Conservation (phyloP, 2,797 vertebrate genomes). For the Denticeps clupeoides region DNA sequence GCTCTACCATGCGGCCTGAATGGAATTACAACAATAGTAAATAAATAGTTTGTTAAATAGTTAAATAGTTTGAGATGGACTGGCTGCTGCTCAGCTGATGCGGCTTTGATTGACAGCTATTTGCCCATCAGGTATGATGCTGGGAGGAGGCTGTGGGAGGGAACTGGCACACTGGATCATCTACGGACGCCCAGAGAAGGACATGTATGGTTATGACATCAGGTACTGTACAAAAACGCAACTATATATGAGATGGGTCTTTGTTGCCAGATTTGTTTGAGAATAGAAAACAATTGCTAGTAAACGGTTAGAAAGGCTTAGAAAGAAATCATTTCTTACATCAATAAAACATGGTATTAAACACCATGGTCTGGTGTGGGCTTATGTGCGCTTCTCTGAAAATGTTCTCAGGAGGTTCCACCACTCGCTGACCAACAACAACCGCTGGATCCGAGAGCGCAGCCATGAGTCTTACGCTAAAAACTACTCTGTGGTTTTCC, state of each 20-base stretch:
- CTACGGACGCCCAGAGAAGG: conserved; percentile 82
- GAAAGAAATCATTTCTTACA: too few relatives aligned
- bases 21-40: too few relatives aligned
- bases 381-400: neutral
- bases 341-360: too few relatives aligned
- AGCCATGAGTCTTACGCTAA: conserved; percentile 95
- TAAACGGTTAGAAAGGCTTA: too few relatives aligned
- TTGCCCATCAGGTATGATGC: conserved; percentile 80
- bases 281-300: too few relatives aligned
- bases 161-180: conserved; percentile 91
- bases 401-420: conserved; percentile 66
- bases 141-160: conserved; percentile 89
- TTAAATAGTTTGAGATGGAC: too few relatives aligned
- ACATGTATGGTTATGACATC: conserved; percentile 95
- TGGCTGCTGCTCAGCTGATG: neutral
- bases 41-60: too few relatives aligned
- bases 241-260: neutral
- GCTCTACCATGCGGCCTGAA: too few relatives aligned
- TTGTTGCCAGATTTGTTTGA: too few relatives aligned
- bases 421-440: conserved; percentile 67
- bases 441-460: conserved; percentile 80
- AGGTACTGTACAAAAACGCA: conserved; percentile 47
- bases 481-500: conserved; percentile 88
- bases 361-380: too few relatives aligned
- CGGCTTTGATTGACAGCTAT: neutral